These are phyloP conservation scores for Zingel zingel DNA, from an alignment of 2,113 vertebrate genomes.

Conservation along the genomic window DNA sequence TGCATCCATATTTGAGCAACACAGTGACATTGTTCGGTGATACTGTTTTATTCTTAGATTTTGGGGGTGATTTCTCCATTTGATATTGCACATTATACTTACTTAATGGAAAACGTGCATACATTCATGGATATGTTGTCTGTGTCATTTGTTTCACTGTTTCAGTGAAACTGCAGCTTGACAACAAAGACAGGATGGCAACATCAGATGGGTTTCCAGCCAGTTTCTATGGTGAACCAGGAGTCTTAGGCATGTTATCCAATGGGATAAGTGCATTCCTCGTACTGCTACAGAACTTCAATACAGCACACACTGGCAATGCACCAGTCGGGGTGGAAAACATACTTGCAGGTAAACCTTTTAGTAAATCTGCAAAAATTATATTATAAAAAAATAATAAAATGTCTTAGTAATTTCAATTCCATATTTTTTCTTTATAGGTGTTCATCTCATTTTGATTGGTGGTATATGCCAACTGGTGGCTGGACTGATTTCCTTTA, in stretches of 20 bases:
- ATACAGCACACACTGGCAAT: constrained; percentile 75
- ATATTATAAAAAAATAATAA: not conserved
- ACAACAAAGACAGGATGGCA: constrained; percentile 76
- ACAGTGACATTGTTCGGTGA: not conserved
- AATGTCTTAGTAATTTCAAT: not conserved
- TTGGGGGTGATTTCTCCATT: not conserved
- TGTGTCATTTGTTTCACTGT: constrained; percentile 14
- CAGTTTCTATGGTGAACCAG: constrained; percentile 92
- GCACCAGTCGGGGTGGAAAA: constrained; percentile 83
- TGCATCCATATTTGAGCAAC: not conserved
- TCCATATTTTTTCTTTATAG: constrained; percentile 68
- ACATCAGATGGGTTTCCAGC: constrained; percentile 87
- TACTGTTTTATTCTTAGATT: not conserved
- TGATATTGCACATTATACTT: not conserved
- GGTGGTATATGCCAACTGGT: constrained; percentile 90
- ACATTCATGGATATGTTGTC: not conserved
- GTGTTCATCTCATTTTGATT: constrained; percentile 90
- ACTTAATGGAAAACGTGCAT: not conserved
- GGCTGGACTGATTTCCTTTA: constrained; percentile 89
- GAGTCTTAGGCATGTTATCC: constrained; percentile 89
- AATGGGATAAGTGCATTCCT: constrained; percentile 93
- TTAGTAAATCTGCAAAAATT: not conserved
- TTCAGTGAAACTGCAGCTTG: constrained; percentile 16
- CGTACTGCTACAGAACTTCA: constrained; percentile 89
- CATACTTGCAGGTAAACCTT: constrained; percentile 87